A percentile compares a stretch with the other conserved stretches of the same genome.
These are phyloP conservation scores for Agrochola macilenta DNA, from an alignment of 2,888 invertebrate genomes.

Conservation along the genomic window DNA sequence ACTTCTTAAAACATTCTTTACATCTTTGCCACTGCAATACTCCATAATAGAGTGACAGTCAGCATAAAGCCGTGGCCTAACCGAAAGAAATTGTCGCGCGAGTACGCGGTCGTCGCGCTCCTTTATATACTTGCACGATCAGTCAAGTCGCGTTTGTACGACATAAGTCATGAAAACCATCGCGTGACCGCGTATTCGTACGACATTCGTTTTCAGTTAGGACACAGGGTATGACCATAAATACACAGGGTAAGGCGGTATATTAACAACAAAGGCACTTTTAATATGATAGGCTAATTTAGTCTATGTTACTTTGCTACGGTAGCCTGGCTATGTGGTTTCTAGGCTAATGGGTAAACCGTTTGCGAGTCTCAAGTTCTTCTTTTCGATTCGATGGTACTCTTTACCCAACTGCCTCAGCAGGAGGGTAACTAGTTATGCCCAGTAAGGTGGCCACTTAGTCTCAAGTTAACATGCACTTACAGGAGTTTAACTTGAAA, in stretches of 20 bases:
- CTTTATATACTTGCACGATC: no score
- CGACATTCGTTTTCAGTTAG: background rate
- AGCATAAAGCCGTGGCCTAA: no score
- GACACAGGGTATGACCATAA: background rate
- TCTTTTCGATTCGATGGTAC: background rate
- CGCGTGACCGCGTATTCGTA: background rate
- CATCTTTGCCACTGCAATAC: background rate
- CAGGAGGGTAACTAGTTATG: background rate
- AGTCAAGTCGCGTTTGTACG: background rate
- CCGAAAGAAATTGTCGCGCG: no score
- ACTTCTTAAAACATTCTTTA: no score
- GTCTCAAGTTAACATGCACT: conserved; percentile 20
- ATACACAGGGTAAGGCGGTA: background rate
- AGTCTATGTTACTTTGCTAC: background rate
- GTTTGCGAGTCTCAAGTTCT: background rate
- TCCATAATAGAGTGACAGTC: background rate
- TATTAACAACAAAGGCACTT: background rate
- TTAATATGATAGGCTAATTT: background rate
- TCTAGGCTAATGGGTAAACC: background rate
- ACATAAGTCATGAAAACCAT: background rate
- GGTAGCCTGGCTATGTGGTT: background rate
- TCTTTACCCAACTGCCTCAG: no score
- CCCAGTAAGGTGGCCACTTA: no score
- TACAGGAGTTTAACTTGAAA: background rate
- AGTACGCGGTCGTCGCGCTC: background rate